phyloP scores from a whole-genome alignment of 2,113 vertebrate genomes.

The Pedetes capensis region DNA sequence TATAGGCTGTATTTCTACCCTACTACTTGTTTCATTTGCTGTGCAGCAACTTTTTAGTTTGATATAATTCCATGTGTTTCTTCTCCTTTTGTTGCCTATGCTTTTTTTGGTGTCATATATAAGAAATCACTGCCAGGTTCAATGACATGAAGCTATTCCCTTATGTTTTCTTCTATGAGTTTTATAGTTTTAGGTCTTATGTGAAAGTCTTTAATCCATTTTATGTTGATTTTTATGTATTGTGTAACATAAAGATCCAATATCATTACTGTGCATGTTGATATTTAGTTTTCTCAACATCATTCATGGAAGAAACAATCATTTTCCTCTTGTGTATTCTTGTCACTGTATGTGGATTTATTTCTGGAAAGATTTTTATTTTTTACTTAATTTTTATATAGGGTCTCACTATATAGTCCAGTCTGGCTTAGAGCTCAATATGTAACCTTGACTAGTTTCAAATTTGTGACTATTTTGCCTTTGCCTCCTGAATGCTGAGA shows the following conservation, averaged over 20 bases:
- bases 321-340: background rate
- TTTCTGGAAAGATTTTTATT: too few relatives aligned
- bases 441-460: too few relatives aligned
- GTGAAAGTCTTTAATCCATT: background rate
- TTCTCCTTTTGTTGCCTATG: background rate
- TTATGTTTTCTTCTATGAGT: background rate
- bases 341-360: background rate
- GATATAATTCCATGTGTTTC: background rate
- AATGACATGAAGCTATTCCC: background rate
- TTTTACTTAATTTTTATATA: too few relatives aligned
- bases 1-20: background rate
- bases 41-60: background rate
- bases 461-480: too few relatives aligned
- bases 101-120: background rate
- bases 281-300: background rate
- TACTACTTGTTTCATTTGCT: background rate
- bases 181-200: background rate
- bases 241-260: background rate
- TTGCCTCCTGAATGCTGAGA: too few relatives aligned
- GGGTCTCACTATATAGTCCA: too few relatives aligned
- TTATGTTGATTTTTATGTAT: background rate
- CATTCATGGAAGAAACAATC: background rate
- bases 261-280: background rate
- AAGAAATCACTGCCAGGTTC: background rate
- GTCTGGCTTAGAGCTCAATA: too few relatives aligned